Conservation (phyloP, 2,113 vertebrate genomes). For the Haliaeetus leucogaster region DNA sequence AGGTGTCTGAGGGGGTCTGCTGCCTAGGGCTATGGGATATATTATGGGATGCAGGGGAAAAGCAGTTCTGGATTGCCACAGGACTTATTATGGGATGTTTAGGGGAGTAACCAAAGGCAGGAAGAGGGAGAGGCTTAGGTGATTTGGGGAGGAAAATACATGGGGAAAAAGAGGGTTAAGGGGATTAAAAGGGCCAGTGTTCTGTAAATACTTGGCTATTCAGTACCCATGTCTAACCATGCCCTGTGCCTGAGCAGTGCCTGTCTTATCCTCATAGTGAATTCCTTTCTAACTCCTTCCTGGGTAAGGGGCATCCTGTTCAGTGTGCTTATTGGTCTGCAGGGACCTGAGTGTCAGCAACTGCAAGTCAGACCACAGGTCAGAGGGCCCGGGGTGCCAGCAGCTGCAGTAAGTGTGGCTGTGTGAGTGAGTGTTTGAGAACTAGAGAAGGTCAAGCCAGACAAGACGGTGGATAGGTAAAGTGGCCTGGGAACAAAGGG, state of each 20-base stretch:
- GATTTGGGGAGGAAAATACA: neutral
- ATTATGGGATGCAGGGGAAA: neutral
- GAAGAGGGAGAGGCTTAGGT: neutral
- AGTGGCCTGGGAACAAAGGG: neutral
- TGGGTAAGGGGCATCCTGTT: neutral
- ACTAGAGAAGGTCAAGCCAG: neutral
- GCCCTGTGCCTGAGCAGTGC: neutral
- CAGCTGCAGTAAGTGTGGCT: neutral
- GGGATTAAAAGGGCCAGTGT: neutral
- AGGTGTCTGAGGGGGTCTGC: neutral
- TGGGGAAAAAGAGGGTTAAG: neutral
- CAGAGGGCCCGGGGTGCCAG: rapidly evolving
- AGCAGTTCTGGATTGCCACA: neutral
- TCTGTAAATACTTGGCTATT: rapidly evolving
- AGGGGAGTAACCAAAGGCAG: neutral
- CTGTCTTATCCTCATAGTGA: neutral
- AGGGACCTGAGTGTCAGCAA: neutral
- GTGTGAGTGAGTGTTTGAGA: too few species aligned
- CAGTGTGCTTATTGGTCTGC: too few species aligned
- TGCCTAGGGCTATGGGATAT: neutral
- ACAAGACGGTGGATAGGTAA: neutral
- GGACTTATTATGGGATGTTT: neutral
- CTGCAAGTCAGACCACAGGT: neutral
- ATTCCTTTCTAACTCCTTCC: neutral
- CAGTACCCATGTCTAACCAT: neutral